These are phyloP conservation scores for Hemitrygon akajei DNA, from an alignment of 2,797 vertebrate species.

Conservation along the genomic window DNA sequence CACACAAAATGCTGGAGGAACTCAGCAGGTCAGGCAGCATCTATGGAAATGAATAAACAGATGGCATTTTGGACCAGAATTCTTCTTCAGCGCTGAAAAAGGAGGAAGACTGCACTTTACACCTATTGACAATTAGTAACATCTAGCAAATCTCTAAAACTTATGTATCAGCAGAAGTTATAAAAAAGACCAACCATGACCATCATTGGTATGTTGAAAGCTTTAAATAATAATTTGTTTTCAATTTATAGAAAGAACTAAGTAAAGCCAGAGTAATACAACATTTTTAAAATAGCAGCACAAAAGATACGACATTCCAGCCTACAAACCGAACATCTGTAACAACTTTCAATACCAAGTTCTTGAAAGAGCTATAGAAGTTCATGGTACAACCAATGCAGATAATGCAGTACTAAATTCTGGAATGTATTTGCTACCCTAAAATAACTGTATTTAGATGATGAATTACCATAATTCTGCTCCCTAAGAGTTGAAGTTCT, in stretches of 20 bases:
- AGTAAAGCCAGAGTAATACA: not conserved
- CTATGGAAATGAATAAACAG: too few relatives aligned
- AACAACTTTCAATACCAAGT: not conserved
- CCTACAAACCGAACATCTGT: not conserved
- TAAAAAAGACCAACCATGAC: not conserved
- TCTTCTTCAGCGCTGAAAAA: too few relatives aligned
- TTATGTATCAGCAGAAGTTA: not conserved
- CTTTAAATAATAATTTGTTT: constrained; percentile 2
- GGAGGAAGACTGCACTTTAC: too few relatives aligned
- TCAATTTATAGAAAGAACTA: not conserved
- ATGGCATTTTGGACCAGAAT: too few relatives aligned
- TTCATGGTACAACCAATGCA: not conserved
- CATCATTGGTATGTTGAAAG: not conserved
- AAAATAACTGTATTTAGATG: not conserved
- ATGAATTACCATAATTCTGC: not conserved
- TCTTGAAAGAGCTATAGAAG: not conserved
- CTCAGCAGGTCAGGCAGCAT: too few relatives aligned
- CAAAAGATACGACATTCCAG: not conserved
- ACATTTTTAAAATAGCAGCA: not conserved
- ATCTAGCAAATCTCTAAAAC: not conserved
- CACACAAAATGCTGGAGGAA: too few relatives aligned
- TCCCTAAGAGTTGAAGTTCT: not conserved
- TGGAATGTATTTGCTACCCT: not conserved
- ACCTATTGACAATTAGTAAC: not conserved
- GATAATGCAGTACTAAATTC: not conserved